Conservation (phyloP, 2,888 invertebrate genomes). For the Hipparchia sbordonii region DNA sequence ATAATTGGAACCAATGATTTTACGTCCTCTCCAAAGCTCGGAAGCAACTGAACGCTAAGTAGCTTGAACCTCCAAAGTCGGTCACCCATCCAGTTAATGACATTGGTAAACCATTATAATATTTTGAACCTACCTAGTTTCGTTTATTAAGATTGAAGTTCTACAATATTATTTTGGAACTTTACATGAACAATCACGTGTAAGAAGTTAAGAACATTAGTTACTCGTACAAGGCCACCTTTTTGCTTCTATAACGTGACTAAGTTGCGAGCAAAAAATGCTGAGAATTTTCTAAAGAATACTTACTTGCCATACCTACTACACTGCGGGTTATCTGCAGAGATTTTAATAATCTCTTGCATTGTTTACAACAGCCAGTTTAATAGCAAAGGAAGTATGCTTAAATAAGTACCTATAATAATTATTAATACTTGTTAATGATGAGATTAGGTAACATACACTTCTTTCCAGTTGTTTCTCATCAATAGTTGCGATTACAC, state of each 20-base stretch:
- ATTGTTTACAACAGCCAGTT: conserved; percentile 13
- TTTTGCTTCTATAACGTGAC: conserved; percentile 70
- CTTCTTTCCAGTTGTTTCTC: background rate
- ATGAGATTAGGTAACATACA: background rate
- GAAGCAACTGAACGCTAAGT: too few relatives aligned
- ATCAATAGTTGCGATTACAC: too few relatives aligned
- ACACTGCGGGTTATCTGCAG: conserved; percentile 17
- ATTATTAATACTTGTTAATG: background rate
- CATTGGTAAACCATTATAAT: background rate
- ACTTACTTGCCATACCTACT: conserved; percentile 15
- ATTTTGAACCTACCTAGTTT: background rate
- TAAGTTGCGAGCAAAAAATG: conserved; percentile 55
- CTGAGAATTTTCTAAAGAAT: conserved; percentile 34
- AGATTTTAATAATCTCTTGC: conserved; percentile 20
- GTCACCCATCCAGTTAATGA: background rate
- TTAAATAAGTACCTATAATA: background rate
- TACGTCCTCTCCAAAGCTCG: too few relatives aligned
- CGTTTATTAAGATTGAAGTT: background rate
- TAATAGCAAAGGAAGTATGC: background rate
- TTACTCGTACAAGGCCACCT: conserved; percentile 61
- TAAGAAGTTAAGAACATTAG: conserved; percentile 47
- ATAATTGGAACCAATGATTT: too few relatives aligned
- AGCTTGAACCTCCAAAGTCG: too few relatives aligned
- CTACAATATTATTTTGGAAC: background rate
- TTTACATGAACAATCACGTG: conserved; percentile 52